Percentiles rank a stretch among this genome's conserved stretches.
Evolutionary conservation across 2,888 invertebrate species (phyloP).

Genomic region (Lasius platythorax): DNA sequence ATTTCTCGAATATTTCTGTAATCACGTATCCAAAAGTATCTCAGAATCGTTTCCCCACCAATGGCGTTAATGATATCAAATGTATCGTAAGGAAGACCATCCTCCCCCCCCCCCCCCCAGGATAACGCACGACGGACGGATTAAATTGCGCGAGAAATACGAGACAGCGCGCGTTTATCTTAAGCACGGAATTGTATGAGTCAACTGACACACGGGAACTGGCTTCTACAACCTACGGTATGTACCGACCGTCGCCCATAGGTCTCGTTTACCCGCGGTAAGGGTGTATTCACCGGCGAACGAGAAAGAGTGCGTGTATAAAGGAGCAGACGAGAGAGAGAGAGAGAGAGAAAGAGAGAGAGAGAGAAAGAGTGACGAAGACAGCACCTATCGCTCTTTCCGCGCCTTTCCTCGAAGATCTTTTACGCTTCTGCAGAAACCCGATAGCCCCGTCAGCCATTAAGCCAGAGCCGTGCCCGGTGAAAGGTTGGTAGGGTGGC

Average conservation of each 20-base stretch:
- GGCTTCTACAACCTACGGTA: constrained; percentile 39
- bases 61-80: constrained; percentile 33
- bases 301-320: constrained; percentile 28
- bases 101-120: background rate
- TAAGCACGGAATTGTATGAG: constrained; percentile 48
- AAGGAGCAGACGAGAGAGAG: background rate
- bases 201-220: constrained; percentile 40
- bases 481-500: constrained; percentile 61
- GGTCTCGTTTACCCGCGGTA: constrained; percentile 47
- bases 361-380: constrained; percentile 17
- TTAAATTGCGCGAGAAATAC: constrained; percentile 54
- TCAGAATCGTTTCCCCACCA: constrained; percentile 4
- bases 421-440: constrained; percentile 83
- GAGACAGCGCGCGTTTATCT: constrained; percentile 46
- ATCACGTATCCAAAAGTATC: background rate
- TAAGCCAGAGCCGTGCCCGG: constrained; percentile 75
- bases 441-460: constrained; percentile 81
- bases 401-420: constrained; percentile 77
- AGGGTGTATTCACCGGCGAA: constrained; percentile 41
- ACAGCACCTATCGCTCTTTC: constrained; percentile 63
- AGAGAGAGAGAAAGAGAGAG: constrained; percentile 9
- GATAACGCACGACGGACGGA: constrained; percentile 44
- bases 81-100: constrained; percentile 1
- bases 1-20: constrained; percentile 1
- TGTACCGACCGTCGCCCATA: constrained; percentile 38